Evolutionary conservation across 2,797 vertebrate species (phyloP).

Genomic region (Mycteria americana): DNA sequence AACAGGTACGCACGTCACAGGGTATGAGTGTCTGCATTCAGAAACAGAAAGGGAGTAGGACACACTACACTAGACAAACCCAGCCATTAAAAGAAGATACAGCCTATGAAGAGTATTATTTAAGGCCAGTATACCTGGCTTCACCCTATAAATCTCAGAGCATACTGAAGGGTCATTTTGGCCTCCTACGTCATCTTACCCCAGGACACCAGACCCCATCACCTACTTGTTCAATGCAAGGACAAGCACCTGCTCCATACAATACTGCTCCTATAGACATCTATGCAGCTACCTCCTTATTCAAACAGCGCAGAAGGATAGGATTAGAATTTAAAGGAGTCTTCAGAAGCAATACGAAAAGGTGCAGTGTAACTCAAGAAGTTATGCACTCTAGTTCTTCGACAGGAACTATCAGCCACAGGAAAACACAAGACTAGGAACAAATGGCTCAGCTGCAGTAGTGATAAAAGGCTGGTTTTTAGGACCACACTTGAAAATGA

Average conservation of each 20-base stretch:
- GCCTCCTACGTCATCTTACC: not conserved
- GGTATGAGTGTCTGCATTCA: not conserved
- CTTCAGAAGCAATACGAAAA: not conserved
- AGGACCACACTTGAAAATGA: not conserved
- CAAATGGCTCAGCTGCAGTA: not conserved
- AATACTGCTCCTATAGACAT: not conserved
- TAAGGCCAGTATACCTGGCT: not conserved
- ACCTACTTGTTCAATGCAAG: not conserved
- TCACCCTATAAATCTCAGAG: not conserved
- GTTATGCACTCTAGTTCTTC: not conserved
- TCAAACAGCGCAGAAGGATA: not conserved
- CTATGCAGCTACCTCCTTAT: not conserved
- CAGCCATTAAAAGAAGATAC: not conserved
- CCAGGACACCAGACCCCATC: not conserved
- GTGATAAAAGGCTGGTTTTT: not conserved
- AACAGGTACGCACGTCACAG: not conserved
- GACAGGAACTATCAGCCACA: not conserved
- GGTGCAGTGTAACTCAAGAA: not conserved
- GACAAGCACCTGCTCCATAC: not conserved
- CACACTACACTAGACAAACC: not conserved
- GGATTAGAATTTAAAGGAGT: not conserved
- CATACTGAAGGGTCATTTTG: not conserved
- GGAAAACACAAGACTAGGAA: not conserved
- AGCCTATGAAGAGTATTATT: not conserved
- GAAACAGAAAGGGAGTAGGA: not conserved